Conservation (phyloP, 2,888 invertebrate genomes). For the Calliphora vomitoria region DNA sequence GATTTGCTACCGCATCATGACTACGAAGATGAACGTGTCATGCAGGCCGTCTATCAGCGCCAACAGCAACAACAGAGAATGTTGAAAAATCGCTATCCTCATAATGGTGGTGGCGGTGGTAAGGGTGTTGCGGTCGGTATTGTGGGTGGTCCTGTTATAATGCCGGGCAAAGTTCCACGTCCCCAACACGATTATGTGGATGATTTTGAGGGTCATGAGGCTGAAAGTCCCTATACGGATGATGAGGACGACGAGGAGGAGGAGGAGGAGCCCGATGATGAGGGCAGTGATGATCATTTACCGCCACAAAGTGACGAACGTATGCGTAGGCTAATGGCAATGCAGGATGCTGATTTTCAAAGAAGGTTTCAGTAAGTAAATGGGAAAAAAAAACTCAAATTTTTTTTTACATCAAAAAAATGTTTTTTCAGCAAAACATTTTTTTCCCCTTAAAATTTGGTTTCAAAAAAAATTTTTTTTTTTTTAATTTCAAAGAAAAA, state of each 20-base stretch:
- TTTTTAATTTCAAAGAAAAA: too few relatives aligned
- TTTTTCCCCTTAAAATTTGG: too few relatives aligned
- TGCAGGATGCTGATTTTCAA: conserved; percentile 82
- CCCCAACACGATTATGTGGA: conserved; percentile 75
- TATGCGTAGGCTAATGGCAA: conserved; percentile 82
- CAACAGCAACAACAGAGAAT: conserved; percentile 75
- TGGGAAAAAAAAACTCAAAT: not conserved
- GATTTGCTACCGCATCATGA: conserved; percentile 78
- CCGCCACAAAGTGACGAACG: conserved; percentile 82
- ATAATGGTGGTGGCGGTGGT: conserved; percentile 59
- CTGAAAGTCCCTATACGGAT: conserved; percentile 77
- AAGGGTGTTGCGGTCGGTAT: conserved; percentile 73
- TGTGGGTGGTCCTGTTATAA: conserved; percentile 68
- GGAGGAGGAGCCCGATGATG: conserved; percentile 78
- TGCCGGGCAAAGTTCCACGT: conserved; percentile 50
- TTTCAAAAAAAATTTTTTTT: too few relatives aligned
- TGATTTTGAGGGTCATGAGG: conserved; percentile 79
- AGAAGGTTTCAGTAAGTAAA: conserved; percentile 82
- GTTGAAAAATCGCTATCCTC: conserved; percentile 76
- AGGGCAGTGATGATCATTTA: conserved; percentile 78
- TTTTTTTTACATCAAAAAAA: too few relatives aligned
- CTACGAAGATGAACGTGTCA: conserved; percentile 74
- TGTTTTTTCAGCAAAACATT: too few relatives aligned
- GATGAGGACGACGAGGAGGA: conserved; percentile 79
- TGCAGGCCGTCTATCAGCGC: conserved; percentile 76